Evolutionary conservation across 92 coral and sea anemone species (phyloP), one percentile per base, ranked within the genome.

Genomic region (Phymanthus crucifer): DNA sequence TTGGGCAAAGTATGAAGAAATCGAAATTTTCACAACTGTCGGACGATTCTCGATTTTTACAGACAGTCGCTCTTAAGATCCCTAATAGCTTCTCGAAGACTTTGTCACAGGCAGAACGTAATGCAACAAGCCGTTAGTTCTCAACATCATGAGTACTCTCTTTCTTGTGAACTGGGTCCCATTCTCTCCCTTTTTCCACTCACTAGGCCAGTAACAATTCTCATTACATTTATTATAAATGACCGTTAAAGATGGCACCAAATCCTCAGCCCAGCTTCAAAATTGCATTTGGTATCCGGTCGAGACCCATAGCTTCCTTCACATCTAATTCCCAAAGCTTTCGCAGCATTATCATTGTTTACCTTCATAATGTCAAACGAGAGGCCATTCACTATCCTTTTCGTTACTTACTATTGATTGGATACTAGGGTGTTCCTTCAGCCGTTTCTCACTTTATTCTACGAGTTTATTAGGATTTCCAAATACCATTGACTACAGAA

Each of bases 271-370:
- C n/a, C n/a, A n/a, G n/a, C n/a, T n/a, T 83, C 43, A 83, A 80
- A 27, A 83, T 69, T 50, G 54, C 68, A 6, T 73, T 80, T 0
- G 87, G 50, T 33, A 82, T 72, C 27, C 73, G 45, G 48, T 81
- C 85, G 34, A 32, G 76, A 34, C 85, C 85, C 9, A 66, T 77
- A 40, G 76, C 70, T 46, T 83, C 76, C 68, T 36, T 19, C 24
- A 82, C 78, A 17, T 83, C 45, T 46, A 83, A 47, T 24, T 35
- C 16, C 18, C 14, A 83, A 82, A 34, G 52, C 69, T 66, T 56
- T 48, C 27, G 74, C 38, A 26, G 76, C 87, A 66, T 83, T 77
- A 18, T 17, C 74, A 18, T 24, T 24, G 32, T 56, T 52, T 27
- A 75, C 37, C 37, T 38, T 65, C 21, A 66, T 29, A 66, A 83